These are phyloP conservation scores for Hyles euphorbiae DNA, from an alignment of 1,140 invertebrate genomes.

Conservation along the genomic window DNA sequence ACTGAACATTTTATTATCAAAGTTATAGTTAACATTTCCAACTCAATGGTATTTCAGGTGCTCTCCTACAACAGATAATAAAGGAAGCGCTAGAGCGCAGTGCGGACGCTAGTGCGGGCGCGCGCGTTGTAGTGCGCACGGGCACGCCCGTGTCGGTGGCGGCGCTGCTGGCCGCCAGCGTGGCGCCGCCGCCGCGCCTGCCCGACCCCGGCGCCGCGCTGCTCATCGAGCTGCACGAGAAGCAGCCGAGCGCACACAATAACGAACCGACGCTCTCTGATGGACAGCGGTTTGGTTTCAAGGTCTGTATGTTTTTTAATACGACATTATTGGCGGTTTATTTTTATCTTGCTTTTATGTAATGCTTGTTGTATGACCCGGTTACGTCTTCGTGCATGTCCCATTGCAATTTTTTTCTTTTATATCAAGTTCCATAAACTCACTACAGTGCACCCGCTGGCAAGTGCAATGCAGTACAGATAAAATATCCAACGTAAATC, in stretches of 20 bases:
- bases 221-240: constrained; percentile 67
- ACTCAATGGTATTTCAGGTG: constrained; percentile 36
- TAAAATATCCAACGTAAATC: no score
- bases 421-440: no score
- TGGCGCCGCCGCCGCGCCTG: constrained; percentile 54
- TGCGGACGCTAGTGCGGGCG: constrained; percentile 20
- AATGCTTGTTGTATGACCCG: no score
- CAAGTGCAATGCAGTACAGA: no score
- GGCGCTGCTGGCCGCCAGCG: constrained; percentile 57
- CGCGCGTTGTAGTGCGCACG: constrained; percentile 57
- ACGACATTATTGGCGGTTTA: no score
- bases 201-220: constrained; percentile 65
- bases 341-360: no score
- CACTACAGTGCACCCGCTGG: no score
- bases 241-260: constrained; percentile 39
- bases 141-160: constrained; percentile 65
- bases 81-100: constrained; percentile 46
- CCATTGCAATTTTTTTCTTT: no score
- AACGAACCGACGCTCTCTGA: constrained; percentile 33
- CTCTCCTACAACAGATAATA: constrained; percentile 66
- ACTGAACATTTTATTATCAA: no score
- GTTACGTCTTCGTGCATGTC: no score
- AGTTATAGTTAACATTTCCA: background rate
- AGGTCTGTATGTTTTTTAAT: constrained; percentile 34
- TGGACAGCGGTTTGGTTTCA: constrained; percentile 58